phyloP scores from a whole-genome alignment of 2,888 invertebrate species.

The Xanthorhoe spadicearia region DNA sequence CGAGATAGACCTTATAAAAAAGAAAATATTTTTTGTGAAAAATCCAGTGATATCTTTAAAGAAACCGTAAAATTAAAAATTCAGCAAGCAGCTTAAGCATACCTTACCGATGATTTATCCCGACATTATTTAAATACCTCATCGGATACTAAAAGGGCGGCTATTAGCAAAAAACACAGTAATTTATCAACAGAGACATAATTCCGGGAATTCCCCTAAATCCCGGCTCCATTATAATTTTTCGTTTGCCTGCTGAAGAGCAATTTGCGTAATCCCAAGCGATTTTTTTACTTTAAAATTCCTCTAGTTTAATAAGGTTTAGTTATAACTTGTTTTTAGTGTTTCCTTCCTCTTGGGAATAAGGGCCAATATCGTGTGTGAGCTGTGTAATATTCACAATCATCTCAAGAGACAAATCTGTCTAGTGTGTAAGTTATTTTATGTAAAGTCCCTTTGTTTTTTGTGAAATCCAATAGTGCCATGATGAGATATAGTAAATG shows the following conservation, averaged over 20 bases:
- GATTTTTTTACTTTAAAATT: constrained; percentile 53
- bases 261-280: constrained; percentile 71
- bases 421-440: too few species aligned
- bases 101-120: constrained; percentile 40
- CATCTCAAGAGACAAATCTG: too few species aligned
- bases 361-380: too few species aligned
- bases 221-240: constrained; percentile 74
- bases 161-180: constrained; percentile 76
- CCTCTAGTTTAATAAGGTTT: constrained; percentile 31
- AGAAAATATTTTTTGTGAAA: background rate
- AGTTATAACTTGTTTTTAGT: constrained; percentile 22
- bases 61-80: constrained; percentile 1
- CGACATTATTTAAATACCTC: constrained; percentile 50
- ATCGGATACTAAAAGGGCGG: constrained; percentile 57
- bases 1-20: background rate
- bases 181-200: constrained; percentile 77
- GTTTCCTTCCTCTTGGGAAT: background rate
- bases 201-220: constrained; percentile 67
- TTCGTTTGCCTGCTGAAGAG: constrained; percentile 65
- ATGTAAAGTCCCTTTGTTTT: too few species aligned
- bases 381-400: too few species aligned
- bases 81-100: constrained; percentile 17
- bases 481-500: too few species aligned
- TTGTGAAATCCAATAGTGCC: too few species aligned
- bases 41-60: background rate